Evolutionary conservation across 2,797 vertebrate genomes (phyloP).

Genomic region (Lindbergichthys nudifrons): DNA sequence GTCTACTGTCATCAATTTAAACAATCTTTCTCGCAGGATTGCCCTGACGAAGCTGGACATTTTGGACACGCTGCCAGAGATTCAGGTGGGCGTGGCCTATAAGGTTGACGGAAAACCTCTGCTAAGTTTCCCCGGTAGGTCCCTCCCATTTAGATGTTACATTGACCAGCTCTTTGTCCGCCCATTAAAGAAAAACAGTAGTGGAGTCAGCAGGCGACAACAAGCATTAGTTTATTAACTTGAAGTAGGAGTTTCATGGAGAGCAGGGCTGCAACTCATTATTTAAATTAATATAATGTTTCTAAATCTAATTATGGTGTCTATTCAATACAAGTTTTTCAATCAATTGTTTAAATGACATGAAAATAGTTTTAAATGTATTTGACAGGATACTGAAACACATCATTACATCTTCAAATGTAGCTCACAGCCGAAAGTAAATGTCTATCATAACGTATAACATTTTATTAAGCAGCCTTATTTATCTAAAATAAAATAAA

Average conservation of each 20-base stretch:
- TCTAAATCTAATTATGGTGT: too few relatives aligned
- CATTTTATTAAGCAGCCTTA: too few relatives aligned
- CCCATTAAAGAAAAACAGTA: not conserved
- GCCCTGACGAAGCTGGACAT: conserved; percentile 89
- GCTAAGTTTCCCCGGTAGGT: conserved; percentile 85
- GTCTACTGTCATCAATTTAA: not conserved
- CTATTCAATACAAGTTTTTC: not conserved
- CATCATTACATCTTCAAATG: not conserved
- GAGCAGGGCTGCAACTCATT: not conserved
- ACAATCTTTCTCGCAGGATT: conserved; percentile 73
- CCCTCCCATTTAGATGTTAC: not conserved
- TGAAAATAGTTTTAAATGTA: not conserved
- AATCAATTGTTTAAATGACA: not conserved
- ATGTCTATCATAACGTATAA: too few relatives aligned
- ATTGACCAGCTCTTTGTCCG: conserved; percentile 4
- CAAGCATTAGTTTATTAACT: not conserved
- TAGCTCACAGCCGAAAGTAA: not conserved
- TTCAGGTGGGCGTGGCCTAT: conserved; percentile 87
- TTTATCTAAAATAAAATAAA: too few relatives aligned
- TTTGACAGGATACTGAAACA: not conserved
- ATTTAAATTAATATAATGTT: not conserved
- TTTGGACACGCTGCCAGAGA: conserved; percentile 85
- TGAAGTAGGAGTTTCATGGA: not conserved
- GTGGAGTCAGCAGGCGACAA: not conserved
- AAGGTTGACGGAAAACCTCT: conserved; percentile 81